These are phyloP conservation scores for Dusona sp. DNA, from an alignment of 2,888 invertebrate species.

Conservation along the genomic window DNA sequence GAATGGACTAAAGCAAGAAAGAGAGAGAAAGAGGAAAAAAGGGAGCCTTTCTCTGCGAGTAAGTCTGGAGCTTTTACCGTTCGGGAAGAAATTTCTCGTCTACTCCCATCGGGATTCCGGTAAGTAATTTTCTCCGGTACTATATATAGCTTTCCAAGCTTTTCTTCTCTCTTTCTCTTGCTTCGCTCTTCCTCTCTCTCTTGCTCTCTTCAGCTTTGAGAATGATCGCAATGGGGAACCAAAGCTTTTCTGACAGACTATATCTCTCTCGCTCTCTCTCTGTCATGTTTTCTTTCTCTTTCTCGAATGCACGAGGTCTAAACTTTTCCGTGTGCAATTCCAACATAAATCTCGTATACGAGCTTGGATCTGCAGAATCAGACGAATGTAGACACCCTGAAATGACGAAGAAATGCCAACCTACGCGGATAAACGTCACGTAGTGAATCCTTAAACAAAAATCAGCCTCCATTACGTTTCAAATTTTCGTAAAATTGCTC, in stretches of 20 bases:
- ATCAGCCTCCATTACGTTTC: background rate
- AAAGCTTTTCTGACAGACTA: slow-evolving; percentile 44
- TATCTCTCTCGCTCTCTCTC: slow-evolving; percentile 4
- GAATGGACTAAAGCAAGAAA: slow-evolving; percentile 35
- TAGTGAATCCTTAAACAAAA: background rate
- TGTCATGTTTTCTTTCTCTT: slow-evolving; percentile 6
- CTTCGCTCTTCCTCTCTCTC: background rate
- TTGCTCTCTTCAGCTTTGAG: slow-evolving; percentile 32
- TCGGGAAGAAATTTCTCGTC: slow-evolving; percentile 68
- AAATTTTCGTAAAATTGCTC: background rate
- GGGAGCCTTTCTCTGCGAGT: slow-evolving; percentile 23
- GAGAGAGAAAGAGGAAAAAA: slow-evolving; percentile 12
- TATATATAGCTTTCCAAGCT: slow-evolving; percentile 27
- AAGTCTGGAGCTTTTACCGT: slow-evolving; percentile 64
- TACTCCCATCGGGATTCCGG: slow-evolving; percentile 68
- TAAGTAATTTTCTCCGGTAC: slow-evolving; percentile 68
- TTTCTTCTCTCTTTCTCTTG: background rate
- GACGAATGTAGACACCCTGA: slow-evolving; percentile 17
- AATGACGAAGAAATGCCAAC: slow-evolving; percentile 26
- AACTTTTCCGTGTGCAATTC: slow-evolving; percentile 50
- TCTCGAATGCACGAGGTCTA: background rate
- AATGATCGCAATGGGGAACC: slow-evolving; percentile 31
- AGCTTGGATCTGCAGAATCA: slow-evolving; percentile 26
- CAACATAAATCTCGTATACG: slow-evolving; percentile 52
- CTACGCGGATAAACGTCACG: slow-evolving; percentile 2